Conservation (phyloP, 2,888 invertebrate genomes). For the Aethes cnicana region DNA sequence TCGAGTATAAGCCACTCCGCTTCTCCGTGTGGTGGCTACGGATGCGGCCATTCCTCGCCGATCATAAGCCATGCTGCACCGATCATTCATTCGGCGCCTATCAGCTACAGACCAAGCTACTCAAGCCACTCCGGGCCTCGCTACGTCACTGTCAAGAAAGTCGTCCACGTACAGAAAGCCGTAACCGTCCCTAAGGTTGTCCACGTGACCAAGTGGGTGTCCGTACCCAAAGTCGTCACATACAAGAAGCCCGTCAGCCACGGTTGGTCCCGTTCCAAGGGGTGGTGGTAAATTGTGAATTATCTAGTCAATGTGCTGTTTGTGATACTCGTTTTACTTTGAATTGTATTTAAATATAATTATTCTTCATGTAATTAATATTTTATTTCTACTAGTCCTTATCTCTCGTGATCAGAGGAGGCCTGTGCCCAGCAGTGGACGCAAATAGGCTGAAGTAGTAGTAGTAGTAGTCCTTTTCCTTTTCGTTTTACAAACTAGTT, state of each 20-base stretch:
- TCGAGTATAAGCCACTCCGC: conserved; percentile 7
- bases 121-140: background rate
- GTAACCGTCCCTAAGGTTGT: conserved; percentile 39
- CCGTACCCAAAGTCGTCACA: conserved; percentile 39
- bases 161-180: conserved; percentile 37
- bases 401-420: too few relatives aligned
- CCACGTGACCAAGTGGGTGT: conserved; percentile 39
- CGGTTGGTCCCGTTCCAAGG: conserved; percentile 7
- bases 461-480: too few relatives aligned
- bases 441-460: too few relatives aligned
- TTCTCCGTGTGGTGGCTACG: conserved; percentile 16
- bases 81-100: conserved; percentile 6
- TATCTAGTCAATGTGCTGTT: conserved; percentile 20
- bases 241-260: conserved; percentile 34
- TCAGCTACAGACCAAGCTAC: background rate
- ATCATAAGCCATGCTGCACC: conserved; percentile 8
- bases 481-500: too few relatives aligned
- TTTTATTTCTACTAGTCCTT: background rate
- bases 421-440: too few relatives aligned
- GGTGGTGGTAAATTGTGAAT: conserved; percentile 18
- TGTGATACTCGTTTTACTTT: conserved; percentile 18
- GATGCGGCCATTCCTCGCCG: conserved; percentile 20
- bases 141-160: conserved; percentile 35
- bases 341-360: background rate
- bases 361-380: background rate